Conservation (phyloP, 2,797 vertebrate species). For the Chelmon rostratus region DNA sequence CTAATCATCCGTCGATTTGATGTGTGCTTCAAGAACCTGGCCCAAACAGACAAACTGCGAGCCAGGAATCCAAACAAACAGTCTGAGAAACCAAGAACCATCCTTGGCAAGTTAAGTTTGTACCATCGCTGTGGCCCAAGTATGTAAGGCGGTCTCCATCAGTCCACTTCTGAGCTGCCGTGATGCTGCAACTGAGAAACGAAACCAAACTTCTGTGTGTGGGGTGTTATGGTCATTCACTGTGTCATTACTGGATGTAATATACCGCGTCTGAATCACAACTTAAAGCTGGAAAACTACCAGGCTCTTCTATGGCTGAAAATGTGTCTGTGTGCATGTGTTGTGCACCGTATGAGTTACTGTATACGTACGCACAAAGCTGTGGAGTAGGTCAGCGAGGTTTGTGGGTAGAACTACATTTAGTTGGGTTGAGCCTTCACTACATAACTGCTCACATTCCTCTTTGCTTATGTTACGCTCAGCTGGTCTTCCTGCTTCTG, state of each 20-base stretch:
- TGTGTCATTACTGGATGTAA: not conserved
- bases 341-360: not conserved
- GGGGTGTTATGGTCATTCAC: not conserved
- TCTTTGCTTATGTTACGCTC: slow-evolving; percentile 16
- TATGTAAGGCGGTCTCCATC: slow-evolving; percentile 20
- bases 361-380: not conserved
- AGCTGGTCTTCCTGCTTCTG: not conserved
- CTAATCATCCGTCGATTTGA: slow-evolving; percentile 77
- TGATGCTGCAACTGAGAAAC: not conserved
- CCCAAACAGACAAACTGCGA: slow-evolving; percentile 67
- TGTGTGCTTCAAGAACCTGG: slow-evolving; percentile 81
- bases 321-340: not conserved
- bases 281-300: no score
- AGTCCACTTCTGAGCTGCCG: slow-evolving; percentile 2
- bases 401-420: slow-evolving; percentile 11
- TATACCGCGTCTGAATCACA: not conserved
- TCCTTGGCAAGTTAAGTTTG: slow-evolving; percentile 55
- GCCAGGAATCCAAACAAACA: slow-evolving; percentile 80
- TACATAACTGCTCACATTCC: slow-evolving; percentile 32
- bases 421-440: not conserved
- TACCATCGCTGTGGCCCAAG: slow-evolving; percentile 30
- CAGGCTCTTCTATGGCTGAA: not conserved
- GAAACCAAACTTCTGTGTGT: not conserved
- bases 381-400: not conserved
- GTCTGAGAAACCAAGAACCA: slow-evolving; percentile 64